Base-by-base conservation (phyloP, 1,140 invertebrate genomes). In the Neuroterus valhalla region DNA sequence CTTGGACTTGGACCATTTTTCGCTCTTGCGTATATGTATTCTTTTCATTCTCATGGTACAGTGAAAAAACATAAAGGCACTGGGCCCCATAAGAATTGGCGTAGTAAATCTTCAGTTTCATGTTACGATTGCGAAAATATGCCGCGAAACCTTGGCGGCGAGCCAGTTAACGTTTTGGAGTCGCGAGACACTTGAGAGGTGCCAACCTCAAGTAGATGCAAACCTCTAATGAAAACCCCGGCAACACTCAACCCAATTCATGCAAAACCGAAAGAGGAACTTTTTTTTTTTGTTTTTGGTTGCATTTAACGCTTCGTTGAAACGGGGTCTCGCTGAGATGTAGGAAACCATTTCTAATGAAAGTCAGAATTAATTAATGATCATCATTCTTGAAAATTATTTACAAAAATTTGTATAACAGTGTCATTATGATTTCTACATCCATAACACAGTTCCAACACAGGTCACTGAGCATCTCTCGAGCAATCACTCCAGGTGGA, bases 121-220 rank as follows among this genome's bases (percentile, higher is more conserved):
- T 81, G 76, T 83, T 81, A 83, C 74, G 69, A 78, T 83, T 68
- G 66, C 77, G 80, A 80, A 84, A 84, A 83, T 83, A 77, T 75
- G 66, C 75, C 55, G 77, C 55, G 71, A 76, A 43, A 70, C 26
- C 68, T 62, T 81, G 81, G 82, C 82, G 72, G 70, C 55, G 62
- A 50, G 79, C 79, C 79, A 76, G 46, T n/a, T 74, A 62, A 62
- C 31, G 11, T 62, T 62, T 62, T 62, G 12, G 14, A n/a, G 55
- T 62, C 55, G 31, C 55, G 23, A 62, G 26, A 62, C 55, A 62
- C 55, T 38, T 62, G 23, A 23, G 31, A 62, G 15, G 26, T 62
- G 55, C 12, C 55, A 62, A 38, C 26, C 1, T 62, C 12, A 31
- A 26, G 14, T 62, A 31, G 15, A 62, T 31, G 31, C 23, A 10